Base-by-base conservation (phyloP, 2,888 invertebrate species). In the Galeopsomyia nigrocyanea region DNA sequence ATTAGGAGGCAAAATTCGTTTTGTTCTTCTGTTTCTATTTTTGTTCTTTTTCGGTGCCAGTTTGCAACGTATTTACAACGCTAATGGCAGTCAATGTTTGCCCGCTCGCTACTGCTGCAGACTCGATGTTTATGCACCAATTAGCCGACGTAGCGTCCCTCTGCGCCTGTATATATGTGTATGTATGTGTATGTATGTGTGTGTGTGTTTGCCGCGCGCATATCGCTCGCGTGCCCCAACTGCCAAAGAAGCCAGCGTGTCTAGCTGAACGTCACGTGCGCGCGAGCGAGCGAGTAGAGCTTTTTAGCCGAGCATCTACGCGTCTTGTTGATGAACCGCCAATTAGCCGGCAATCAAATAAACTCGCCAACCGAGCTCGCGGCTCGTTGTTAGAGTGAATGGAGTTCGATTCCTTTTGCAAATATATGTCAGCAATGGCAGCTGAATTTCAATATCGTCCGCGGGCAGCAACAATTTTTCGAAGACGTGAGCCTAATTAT, bases 61-160 rank as follows among this genome's bases (percentile, higher is more conserved):
- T 10, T 39, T 10, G 39, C 39, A 5, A 39, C 39, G 39, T 39
- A 39, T 39, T 39, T 39, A 39, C 57, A 77, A 77, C 81, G 80
- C 80, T 82, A 84, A 83, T 82, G 81, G 80, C 80, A 81, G 83
- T 79, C 82, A 80, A 83, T 83, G 83, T 84, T 83, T 83, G 81
- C 80, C 73, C 74, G 80, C 80, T 76, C 80, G 78, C 80, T 79
- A 79, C 75, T 75, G 7, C 3, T 17, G 53, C 53, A 1, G 56
- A 17, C 79, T 79, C 77, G 77, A 80, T 83, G 80, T 83, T 83
- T 83, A 83, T 83, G 82, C 79, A 82, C 82, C 83, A 84, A 84
- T 84, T 84, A 84, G 82, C 80, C 75, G 51, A 63, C 57, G 63
- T 46, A 9, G 46, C 61, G 9, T 14, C 46, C 16, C 57, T 53